These are phyloP conservation scores for Dasypus novemcinctus DNA, from an alignment of 2,113 vertebrate genomes.

Conservation along the genomic window DNA sequence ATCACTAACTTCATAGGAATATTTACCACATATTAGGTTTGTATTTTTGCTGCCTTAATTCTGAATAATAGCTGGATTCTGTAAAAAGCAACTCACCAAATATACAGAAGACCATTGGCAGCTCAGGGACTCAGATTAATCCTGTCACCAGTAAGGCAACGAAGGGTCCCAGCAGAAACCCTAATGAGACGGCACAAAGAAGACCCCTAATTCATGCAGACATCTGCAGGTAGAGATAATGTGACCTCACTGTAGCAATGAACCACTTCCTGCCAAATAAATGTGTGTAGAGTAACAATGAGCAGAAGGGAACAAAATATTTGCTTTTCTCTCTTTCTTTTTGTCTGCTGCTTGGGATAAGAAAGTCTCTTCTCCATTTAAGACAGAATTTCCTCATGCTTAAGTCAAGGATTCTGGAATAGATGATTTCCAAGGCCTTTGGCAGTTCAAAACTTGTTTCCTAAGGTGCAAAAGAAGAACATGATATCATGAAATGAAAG, in stretches of 20 bases:
- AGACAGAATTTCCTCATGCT: neutral
- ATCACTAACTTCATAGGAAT: too few species aligned
- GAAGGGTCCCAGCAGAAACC: conserved; percentile 84
- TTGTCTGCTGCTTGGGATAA: neutral
- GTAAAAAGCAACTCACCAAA: conserved; percentile 82
- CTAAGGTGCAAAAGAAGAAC: neutral
- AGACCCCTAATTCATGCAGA: neutral
- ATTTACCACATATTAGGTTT: too few species aligned
- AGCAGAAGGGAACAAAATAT: neutral
- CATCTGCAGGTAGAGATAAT: neutral
- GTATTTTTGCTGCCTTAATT: too few species aligned
- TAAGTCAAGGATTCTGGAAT: too few species aligned
- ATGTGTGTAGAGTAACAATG: neutral
- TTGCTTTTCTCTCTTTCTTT: neutral
- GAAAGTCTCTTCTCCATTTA: neutral
- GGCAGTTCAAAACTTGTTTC: neutral
- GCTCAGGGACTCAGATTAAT: too few species aligned
- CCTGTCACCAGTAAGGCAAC: conserved; percentile 84
- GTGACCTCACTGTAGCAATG: too few species aligned
- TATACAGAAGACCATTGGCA: conserved; percentile 89
- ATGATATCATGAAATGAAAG: neutral
- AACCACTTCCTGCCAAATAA: neutral
- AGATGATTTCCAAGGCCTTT: neutral
- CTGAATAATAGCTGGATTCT: neutral
- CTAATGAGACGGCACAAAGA: conserved; percentile 26